Evolutionary conservation across 1,140 invertebrate genomes (phyloP), one percentile per base, ranked within the genome.

Genomic region (Asobara japonica): DNA sequence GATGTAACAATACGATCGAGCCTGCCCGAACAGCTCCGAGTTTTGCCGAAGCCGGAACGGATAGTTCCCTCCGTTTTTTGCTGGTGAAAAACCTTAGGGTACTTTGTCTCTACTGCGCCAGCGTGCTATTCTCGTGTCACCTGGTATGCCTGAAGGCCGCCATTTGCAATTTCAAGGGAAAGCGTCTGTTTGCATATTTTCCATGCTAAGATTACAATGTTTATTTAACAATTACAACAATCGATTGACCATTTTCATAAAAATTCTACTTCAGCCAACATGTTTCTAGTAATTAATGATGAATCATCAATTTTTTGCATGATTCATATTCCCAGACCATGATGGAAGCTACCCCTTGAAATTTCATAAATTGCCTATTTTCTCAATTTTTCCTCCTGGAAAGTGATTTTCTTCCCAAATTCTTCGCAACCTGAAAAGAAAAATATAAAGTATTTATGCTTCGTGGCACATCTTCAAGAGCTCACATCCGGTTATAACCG

Each of bases 1-100:
- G 84, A 87, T 86, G 84, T 86, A 86, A 87, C 83, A 83, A 84
- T 84, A 83, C 78, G 7, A 48, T 0, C 5, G 41, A 48, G n/a
- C 5, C 5, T 36, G 11, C 7, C 51, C 51, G 51, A 56, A 3
- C 10, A 10, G 5, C 2, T 3, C 60, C 84, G 83, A 79, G 80
- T 74, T 77, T 66, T 69, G 41, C 78, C 84, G 84, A 84, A 61
- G 25, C 16, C 38, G n/a, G n/a, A n/a, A 18, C n/a, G 79, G 80
- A 83, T 84, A 64, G 36, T 75, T 66, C 48, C 33, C 30, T 65
- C 10, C 20, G n/a, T n/a, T 61, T 74, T 71, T 69, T 36, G 61
- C 65, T 65, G 38, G 30, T 30, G n/a, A n/a, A n/a, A n/a, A 74
- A 66, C 67, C 65, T 69, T 48, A 60, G 61, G 45, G 41, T 65